These are phyloP conservation scores for Cydia strobilella DNA, from an alignment of 1,140 invertebrate species.

Conservation along the genomic window DNA sequence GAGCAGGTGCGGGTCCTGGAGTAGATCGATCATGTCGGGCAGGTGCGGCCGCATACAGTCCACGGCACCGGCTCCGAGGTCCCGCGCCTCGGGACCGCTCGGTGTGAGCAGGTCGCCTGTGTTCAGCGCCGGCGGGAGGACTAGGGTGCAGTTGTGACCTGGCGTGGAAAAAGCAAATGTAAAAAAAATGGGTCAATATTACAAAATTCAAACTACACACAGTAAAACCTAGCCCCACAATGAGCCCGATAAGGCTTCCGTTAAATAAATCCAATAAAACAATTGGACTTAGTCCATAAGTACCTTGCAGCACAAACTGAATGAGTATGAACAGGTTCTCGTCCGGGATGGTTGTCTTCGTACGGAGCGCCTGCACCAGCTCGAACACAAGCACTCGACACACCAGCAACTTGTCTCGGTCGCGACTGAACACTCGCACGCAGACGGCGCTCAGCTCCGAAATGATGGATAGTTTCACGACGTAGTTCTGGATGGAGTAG, in stretches of 20 bases:
- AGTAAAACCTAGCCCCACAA: too few relatives aligned
- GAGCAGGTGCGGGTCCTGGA: constrained; percentile 97
- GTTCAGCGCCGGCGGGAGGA: constrained; percentile 50
- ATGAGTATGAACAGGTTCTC: constrained; percentile 96
- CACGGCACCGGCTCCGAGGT: constrained; percentile 91
- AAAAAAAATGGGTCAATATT: neutral
- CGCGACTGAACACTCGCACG: constrained; percentile 92
- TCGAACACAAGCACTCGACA: constrained; percentile 95
- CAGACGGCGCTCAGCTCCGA: constrained; percentile 95
- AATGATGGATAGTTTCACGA: constrained; percentile 91
- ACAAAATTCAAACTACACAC: too few relatives aligned
- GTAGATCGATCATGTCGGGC: constrained; percentile 96
- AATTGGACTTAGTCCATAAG: neutral
- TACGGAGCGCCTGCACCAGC: constrained; percentile 96
- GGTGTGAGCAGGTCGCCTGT: constrained; percentile 41
- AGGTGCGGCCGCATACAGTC: constrained; percentile 96
- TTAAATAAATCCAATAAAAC: neutral
- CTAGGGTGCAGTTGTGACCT: constrained; percentile 60
- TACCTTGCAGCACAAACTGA: constrained; percentile 89
- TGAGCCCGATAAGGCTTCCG: too few relatives aligned
- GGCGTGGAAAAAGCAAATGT: constrained; percentile 1
- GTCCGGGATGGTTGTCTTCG: constrained; percentile 96
- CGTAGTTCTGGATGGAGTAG: constrained; percentile 93
- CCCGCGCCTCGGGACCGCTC: constrained; percentile 46
- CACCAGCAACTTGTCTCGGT: constrained; percentile 95